Base-by-base conservation (phyloP, 2,113 vertebrate genomes). In the Tragelaphus strepsiceros region DNA sequence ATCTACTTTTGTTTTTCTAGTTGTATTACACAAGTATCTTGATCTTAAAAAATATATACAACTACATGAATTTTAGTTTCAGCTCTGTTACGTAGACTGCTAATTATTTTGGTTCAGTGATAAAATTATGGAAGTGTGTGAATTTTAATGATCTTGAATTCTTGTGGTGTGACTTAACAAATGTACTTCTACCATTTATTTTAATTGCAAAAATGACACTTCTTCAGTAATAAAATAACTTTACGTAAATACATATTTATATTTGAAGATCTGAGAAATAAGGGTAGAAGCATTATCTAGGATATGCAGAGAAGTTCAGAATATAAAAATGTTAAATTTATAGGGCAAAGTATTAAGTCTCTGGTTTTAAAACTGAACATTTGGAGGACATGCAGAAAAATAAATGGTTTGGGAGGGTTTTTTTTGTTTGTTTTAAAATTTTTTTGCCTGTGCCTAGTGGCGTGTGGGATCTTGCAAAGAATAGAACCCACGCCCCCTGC, bases 1-100 rank as follows among this genome's bases (percentile, higher is more conserved):
- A 54, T 81, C 92, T 93, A 59, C n/a, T 82, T 97, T 91, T 93
- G 26, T 80, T 95, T 97, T 90, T 93, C 81, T 74, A 64, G 30
- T 94, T 96, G 30, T 90, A 49, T 90, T 43, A 15, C 32, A 58
- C 2, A 56, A 62, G 32, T 77, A 90, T 62, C 26, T 92, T 58
- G 32, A 22, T 58, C 35, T 64, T 84, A 80, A 90, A 71, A 54
- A 77, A 67, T 64, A 53, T 15, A 64, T 17, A 90, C 9, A 78
- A 56, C 15, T 82, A 39, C 19, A 51, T 77, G 71, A 83, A n/a
- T 94, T 84, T 91, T 87, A 87, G 43, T 82, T 62, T 7, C 10
- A 30, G 19, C 7, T 56, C 5, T 84, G 8, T 88, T 95, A 53
- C 1, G 6, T 85, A n/a, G 14, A 62, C 22, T 90, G 32, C 35